Conservation (phyloP, 2,113 vertebrate species). For the Urocitellus parryii region DNA sequence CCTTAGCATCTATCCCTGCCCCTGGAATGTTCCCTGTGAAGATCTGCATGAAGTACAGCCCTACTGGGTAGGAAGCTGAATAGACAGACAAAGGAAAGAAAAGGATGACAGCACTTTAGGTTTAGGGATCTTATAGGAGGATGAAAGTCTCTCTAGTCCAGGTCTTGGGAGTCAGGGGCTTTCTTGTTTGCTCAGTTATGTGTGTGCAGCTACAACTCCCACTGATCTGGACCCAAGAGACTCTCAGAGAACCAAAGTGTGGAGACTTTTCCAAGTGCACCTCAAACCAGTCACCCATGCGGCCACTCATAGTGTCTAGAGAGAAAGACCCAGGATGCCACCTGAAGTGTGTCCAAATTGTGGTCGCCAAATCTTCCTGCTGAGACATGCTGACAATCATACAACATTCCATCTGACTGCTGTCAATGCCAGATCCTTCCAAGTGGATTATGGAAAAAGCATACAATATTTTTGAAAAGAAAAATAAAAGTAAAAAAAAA, state of each 20-base stretch:
- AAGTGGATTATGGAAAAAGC: neutral
- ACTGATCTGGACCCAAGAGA: neutral
- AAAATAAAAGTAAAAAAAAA: too few relatives aligned
- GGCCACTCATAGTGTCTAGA: too few relatives aligned
- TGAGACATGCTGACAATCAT: neutral
- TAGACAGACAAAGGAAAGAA: constrained; percentile 35
- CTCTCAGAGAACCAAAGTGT: neutral
- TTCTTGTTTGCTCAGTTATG: neutral
- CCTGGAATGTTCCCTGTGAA: constrained; percentile 94
- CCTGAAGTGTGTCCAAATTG: fast-evolving
- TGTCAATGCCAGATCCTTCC: neutral
- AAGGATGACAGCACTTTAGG: neutral
- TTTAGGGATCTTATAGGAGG: neutral
- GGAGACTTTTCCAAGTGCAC: neutral
- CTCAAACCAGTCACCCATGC: neutral
- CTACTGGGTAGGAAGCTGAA: constrained; percentile 86
- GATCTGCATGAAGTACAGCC: constrained; percentile 93
- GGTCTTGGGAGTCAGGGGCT: neutral
- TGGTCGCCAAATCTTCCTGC: too few relatives aligned
- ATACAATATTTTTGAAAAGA: neutral
- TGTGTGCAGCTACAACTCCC: neutral
- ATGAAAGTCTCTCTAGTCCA: too few relatives aligned
- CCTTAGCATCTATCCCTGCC: constrained; percentile 95
- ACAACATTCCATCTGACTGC: fast-evolving
- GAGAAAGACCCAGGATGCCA: neutral